phyloP scores from a whole-genome alignment of 2,888 invertebrate species.

The Chaetogeoica ovagalla region DNA sequence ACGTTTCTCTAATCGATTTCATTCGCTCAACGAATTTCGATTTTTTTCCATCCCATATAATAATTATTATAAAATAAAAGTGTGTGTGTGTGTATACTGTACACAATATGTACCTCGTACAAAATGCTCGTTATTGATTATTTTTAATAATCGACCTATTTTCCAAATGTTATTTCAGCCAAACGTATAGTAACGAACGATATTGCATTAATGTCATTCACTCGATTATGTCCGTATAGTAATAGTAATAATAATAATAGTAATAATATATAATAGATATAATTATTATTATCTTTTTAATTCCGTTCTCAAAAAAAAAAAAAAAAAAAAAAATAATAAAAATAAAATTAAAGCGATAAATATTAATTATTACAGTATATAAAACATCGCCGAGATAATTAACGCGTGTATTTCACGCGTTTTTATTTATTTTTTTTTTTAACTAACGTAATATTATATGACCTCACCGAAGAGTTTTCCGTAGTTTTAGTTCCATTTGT shows the following conservation, averaged over 20 bases:
- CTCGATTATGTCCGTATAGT: background rate
- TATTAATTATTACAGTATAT: too few species aligned
- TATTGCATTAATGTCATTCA: too few species aligned
- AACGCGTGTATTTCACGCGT: too few species aligned
- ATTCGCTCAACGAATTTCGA: background rate
- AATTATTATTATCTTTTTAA: too few species aligned
- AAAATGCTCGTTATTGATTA: background rate
- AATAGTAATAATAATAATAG: too few species aligned
- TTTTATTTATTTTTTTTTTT: background rate
- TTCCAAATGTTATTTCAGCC: background rate
- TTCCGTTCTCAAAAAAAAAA: too few species aligned
- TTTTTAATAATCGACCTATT: background rate
- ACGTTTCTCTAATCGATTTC: background rate
- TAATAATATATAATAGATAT: too few species aligned
- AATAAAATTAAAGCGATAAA: too few species aligned
- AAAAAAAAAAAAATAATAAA: too few species aligned
- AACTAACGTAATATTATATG: too few species aligned
- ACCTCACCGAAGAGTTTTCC: background rate
- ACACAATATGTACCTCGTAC: background rate
- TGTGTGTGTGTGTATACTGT: background rate
- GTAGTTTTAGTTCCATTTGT: slow-evolving; percentile 3
- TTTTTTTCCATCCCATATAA: too few species aligned
- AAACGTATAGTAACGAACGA: background rate
- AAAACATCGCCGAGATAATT: too few species aligned
- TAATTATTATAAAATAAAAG: background rate